Evolutionary conservation across 2,797 vertebrate species (phyloP).

Genomic region (Sylvia borin): DNA sequence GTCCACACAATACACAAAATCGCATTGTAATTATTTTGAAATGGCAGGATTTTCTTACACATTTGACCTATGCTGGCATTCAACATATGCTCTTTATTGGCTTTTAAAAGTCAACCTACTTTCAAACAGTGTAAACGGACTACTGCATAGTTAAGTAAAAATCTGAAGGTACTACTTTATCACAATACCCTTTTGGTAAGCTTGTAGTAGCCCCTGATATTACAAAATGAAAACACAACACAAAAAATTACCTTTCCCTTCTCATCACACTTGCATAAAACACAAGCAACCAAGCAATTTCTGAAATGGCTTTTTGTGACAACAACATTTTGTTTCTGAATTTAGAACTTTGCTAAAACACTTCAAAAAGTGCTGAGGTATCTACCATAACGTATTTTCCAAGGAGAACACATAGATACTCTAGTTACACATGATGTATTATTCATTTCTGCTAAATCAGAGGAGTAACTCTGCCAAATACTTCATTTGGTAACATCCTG

Average conservation of each 20-base stretch:
- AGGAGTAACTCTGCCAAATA: background rate
- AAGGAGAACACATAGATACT: background rate
- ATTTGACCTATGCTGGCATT: background rate
- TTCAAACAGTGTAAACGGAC: background rate
- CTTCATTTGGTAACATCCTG: background rate
- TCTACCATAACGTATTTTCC: background rate
- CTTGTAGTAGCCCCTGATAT: background rate
- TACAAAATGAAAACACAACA: background rate
- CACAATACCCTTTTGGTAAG: background rate
- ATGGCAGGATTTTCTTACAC: background rate
- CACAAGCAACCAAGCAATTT: background rate
- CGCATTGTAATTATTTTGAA: background rate
- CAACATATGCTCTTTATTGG: background rate
- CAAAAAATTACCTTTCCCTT: background rate
- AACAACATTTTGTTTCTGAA: background rate
- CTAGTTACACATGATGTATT: background rate
- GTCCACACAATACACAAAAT: background rate
- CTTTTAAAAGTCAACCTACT: background rate
- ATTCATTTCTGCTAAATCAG: conserved; percentile 7
- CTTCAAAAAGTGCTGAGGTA: background rate
- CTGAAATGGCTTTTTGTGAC: background rate
- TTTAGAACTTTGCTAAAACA: background rate
- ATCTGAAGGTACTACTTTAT: background rate
- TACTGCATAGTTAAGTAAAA: background rate
- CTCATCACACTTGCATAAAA: background rate